Conservation (phyloP, 2,888 invertebrate species). For the Limenitis camilla region DNA sequence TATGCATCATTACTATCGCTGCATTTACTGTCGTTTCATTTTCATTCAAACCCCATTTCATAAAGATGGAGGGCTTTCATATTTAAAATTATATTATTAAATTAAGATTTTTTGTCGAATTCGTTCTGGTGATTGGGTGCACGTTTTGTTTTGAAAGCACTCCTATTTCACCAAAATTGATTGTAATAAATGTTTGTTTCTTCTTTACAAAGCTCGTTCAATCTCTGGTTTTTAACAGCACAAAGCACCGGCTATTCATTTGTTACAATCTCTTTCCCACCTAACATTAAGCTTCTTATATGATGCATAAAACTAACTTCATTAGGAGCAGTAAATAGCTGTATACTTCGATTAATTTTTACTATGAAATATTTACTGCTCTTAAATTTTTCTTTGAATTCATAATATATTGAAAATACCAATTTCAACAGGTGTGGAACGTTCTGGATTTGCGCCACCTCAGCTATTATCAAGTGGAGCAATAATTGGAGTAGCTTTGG, state of each 20-base stretch:
- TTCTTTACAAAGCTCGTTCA: slow-evolving; percentile 5
- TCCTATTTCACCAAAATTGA: slow-evolving; percentile 54
- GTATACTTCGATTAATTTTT: slow-evolving; percentile 8
- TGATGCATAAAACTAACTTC: slow-evolving; percentile 63
- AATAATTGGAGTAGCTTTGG: slow-evolving; percentile 90
- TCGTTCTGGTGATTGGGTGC: slow-evolving; percentile 66
- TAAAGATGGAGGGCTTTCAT: slow-evolving; percentile 65
- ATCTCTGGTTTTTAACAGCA: slow-evolving; percentile 20
- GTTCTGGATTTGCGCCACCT: slow-evolving; percentile 62
- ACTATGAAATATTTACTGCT: slow-evolving; percentile 47
- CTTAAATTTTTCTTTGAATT: slow-evolving; percentile 26
- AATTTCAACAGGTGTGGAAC: slow-evolving; percentile 59
- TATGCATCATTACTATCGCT: slow-evolving; percentile 55
- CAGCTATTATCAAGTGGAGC: slow-evolving; percentile 80
- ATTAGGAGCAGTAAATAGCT: slow-evolving; percentile 52
- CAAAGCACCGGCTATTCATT: slow-evolving; percentile 42
- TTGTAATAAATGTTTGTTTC: slow-evolving; percentile 53
- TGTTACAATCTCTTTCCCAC: slow-evolving; percentile 62
- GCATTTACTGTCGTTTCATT: slow-evolving; percentile 44
- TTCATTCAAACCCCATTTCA: slow-evolving; percentile 74
- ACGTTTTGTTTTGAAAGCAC: slow-evolving; percentile 68
- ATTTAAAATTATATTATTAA: slow-evolving; percentile 26
- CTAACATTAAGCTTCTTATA: slow-evolving; percentile 63
- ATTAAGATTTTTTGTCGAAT: slow-evolving; percentile 20
- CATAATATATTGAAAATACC: slow-evolving; percentile 25